These are phyloP conservation scores for Scolanthus callimorphus DNA, from an alignment of 92 coral and sea anemone genomes.

Conservation along the genomic window DNA sequence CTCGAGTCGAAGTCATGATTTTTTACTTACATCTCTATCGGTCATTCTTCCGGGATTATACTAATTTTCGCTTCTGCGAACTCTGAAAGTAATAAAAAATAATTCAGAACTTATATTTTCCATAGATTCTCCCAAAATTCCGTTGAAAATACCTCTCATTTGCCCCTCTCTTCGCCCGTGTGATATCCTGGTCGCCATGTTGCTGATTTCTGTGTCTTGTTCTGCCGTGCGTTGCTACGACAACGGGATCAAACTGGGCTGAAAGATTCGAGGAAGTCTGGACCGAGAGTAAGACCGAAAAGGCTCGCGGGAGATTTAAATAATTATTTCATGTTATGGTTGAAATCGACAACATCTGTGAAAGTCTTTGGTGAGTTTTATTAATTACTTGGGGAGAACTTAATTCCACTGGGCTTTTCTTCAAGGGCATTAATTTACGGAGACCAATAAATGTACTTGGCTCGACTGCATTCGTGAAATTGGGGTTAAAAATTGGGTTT, in stretches of 20 bases:
- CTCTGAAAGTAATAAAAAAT: conserved; percentile 5
- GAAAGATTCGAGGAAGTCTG: not conserved
- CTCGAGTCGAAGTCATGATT: not conserved
- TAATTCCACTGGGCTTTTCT: no score
- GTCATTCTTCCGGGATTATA: conserved; percentile 75
- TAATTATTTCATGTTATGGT: no score
- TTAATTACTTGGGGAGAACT: not conserved
- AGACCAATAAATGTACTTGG: no score
- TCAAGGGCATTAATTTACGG: no score
- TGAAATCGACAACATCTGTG: no score
- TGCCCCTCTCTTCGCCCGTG: conserved; percentile 96
- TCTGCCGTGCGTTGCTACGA: conserved; percentile 37
- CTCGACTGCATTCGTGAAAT: no score
- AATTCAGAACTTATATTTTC: not conserved
- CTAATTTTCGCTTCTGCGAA: conserved; percentile 48
- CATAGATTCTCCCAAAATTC: not conserved
- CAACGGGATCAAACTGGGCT: conserved; percentile 8
- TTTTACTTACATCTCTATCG: conserved; percentile 81
- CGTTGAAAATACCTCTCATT: conserved; percentile 67
- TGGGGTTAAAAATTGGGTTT: no score
- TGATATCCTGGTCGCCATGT: conserved; percentile 88
- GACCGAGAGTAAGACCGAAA: not conserved
- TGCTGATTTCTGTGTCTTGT: conserved; percentile 22
- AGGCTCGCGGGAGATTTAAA: not conserved
- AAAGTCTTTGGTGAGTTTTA: not conserved